Conservation (phyloP, 2,888 invertebrate species). For the Stenolophus ochropezus region DNA sequence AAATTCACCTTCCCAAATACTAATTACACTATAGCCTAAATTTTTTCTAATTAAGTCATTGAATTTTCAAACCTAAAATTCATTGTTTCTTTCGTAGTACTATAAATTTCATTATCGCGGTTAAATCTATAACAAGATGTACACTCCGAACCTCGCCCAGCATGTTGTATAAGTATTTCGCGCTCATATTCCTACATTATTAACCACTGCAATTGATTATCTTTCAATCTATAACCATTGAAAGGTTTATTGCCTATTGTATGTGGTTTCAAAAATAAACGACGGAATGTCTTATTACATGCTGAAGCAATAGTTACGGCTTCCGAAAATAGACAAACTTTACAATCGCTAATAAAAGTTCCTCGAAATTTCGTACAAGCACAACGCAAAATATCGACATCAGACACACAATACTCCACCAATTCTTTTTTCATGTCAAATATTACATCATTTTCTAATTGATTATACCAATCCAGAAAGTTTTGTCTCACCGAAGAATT, state of each 20-base stretch:
- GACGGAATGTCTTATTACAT: conserved; percentile 64
- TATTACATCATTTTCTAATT: too few relatives aligned
- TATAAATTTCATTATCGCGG: conserved; percentile 8
- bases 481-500: too few relatives aligned
- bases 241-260: conserved; percentile 66
- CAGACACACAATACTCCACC: too few relatives aligned
- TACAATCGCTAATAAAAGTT: too few relatives aligned
- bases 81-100: background rate
- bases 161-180: conserved; percentile 48
- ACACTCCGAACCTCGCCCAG: conserved; percentile 3
- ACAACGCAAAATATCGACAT: too few relatives aligned
- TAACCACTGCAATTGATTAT: conserved; percentile 64
- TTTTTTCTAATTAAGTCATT: background rate
- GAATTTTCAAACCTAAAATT: background rate
- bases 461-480: too few relatives aligned
- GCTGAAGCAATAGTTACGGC: conserved; percentile 64
- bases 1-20: conserved; percentile 37
- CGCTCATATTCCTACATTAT: conserved; percentile 58
- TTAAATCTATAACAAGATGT: background rate
- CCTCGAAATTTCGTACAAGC: too few relatives aligned
- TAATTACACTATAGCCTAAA: background rate
- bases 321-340: too few relatives aligned
- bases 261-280: conserved; percentile 65
- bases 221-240: conserved; percentile 64
- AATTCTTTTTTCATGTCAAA: too few relatives aligned